phyloP scores from a whole-genome alignment of 2,113 vertebrate species.

The Leuciscus idus region DNA sequence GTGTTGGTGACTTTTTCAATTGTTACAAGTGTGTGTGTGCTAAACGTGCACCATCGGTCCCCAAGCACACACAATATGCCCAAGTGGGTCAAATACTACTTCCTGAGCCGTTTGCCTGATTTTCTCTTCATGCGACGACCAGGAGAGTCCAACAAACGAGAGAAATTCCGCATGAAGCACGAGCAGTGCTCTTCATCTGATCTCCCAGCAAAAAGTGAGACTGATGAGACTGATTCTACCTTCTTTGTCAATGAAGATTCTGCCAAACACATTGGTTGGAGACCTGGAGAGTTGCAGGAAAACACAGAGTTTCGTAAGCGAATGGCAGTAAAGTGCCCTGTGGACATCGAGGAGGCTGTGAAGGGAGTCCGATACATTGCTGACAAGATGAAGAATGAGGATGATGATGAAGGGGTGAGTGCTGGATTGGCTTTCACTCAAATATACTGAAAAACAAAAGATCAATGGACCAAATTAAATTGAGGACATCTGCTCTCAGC shows the following conservation, averaged over 20 bases:
- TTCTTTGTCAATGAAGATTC: conserved; percentile 76
- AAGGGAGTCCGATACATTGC: conserved; percentile 80
- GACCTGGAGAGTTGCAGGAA: conserved; percentile 68
- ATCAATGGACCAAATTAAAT: not conserved
- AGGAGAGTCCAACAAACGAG: conserved; percentile 71
- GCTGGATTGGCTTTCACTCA: not conserved
- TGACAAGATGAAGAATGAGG: conserved; percentile 80
- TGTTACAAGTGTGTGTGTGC: conserved; percentile 82
- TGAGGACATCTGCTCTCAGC: too few species aligned
- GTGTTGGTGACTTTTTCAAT: conserved; percentile 84
- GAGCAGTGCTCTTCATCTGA: conserved; percentile 68
- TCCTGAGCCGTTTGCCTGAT: conserved; percentile 73
- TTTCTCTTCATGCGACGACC: conserved; percentile 80
- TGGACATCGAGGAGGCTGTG: conserved; percentile 76
- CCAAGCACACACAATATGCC: conserved; percentile 85
- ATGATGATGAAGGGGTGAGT: conserved; percentile 80
- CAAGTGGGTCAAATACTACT: conserved; percentile 77
- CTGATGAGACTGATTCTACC: conserved; percentile 64
- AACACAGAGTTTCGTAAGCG: conserved; percentile 75
- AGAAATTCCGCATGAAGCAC: conserved; percentile 73
- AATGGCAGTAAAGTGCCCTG: conserved; percentile 71
- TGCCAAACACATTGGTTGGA: conserved; percentile 73
- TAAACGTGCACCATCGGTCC: conserved; percentile 81
- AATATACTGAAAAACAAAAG: not conserved
- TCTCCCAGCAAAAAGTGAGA: conserved; percentile 43